Base-by-base conservation (phyloP, 2,113 vertebrate genomes). In the Tragelaphus strepsiceros region DNA sequence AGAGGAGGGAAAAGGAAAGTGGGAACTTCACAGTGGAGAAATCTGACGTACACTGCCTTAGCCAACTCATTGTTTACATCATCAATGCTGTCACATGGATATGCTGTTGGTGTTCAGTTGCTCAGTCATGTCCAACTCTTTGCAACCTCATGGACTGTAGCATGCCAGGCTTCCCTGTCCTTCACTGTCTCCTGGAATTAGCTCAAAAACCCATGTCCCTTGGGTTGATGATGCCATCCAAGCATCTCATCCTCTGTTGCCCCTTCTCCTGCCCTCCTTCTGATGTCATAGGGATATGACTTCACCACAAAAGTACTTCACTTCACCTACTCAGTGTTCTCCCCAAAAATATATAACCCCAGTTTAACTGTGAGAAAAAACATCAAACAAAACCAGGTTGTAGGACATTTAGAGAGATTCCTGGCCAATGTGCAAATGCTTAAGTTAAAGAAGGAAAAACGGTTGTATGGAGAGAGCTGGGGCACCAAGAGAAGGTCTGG, bases 401-500 rank as follows among this genome's bases (percentile, higher is more conserved):
- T 30, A 30, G 56, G 30, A 39, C 9, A 39, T 80, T 88, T 1
- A 15, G 15, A 11, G 67, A 81, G 22, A 6, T 24, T 77, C 1
- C 5, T 90, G 10, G 7, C 13, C 19, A 49, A 26, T 19, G 28
- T 6, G 8, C 6, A 13, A 84, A 22, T 54, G 7, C 61, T 74
- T 81, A 53, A 90, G 80, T 54, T 24, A 62, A 58, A 7, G 14
- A 13, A 39, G 43, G 54, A 46, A 30, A 77, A 78, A 54, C 1
- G 15, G 39, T 35, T 17, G 13, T 35, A 0, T 19, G 53, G 80
- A 74, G n/a, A n/a, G 2, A 19, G 4, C 15, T 3, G 1, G 10
- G 12, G 8, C 28, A 3, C 16, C 7, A 28, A 78, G 9, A 22
- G 35, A 54, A 7, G 11, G 3, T 82, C 5, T 30, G 4, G 0